These are phyloP conservation scores for Nomada fabriciana DNA, from an alignment of 2,888 invertebrate genomes.

Conservation along the genomic window DNA sequence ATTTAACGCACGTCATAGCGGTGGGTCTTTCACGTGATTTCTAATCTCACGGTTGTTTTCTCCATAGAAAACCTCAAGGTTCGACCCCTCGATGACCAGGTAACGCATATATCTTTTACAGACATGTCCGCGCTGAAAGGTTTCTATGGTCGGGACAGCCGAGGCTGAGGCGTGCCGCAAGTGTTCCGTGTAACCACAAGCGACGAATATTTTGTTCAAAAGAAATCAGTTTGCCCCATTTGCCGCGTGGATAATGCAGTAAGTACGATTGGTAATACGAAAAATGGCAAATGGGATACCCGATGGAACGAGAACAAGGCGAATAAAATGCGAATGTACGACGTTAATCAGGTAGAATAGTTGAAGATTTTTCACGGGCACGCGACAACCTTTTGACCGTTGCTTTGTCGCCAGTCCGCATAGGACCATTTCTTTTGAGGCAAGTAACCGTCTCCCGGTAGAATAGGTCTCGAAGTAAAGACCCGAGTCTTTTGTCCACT, in stretches of 20 bases:
- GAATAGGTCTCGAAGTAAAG: conserved; percentile 36
- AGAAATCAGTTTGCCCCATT: background rate
- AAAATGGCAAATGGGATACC: background rate
- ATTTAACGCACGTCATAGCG: conserved; percentile 23
- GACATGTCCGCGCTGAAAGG: conserved; percentile 52
- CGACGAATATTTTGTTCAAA: background rate
- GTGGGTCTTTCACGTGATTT: conserved; percentile 37
- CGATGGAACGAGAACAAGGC: too few species aligned
- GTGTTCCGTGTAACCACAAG: conserved; percentile 22
- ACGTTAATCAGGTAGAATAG: too few species aligned
- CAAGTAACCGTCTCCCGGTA: conserved; percentile 33
- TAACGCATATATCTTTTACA: conserved; percentile 39
- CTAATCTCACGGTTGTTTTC: conserved; percentile 67
- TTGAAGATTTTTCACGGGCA: conserved; percentile 1
- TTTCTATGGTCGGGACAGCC: conserved; percentile 27
- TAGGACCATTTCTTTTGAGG: conserved; percentile 13
- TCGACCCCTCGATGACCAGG: conserved; percentile 44
- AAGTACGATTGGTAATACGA: too few species aligned
- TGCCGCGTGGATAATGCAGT: background rate
- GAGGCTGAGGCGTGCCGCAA: conserved; percentile 51
- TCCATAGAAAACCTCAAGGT: conserved; percentile 32
- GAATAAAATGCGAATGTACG: too few species aligned
- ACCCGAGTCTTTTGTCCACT: conserved; percentile 59
- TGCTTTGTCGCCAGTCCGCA: conserved; percentile 37
- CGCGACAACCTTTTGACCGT: conserved; percentile 70